Evolutionary conservation across 2,888 invertebrate species (phyloP).

Genomic region (Cryptocheilus praepositus): DNA sequence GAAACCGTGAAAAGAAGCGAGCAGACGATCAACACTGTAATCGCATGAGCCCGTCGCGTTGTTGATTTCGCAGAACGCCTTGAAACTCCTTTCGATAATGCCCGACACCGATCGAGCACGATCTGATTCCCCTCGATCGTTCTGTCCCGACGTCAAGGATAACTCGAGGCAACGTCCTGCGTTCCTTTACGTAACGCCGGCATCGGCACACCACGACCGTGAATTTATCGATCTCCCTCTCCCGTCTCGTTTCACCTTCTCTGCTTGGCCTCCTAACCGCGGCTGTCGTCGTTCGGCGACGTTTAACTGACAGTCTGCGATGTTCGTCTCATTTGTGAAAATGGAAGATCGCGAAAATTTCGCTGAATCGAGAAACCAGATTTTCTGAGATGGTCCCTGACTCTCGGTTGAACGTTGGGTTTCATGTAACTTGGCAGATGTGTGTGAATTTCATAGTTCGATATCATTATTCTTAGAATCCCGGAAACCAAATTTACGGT

Average conservation of each 20-base stretch:
- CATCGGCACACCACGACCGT: constrained; percentile 46
- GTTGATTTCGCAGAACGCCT: neutral
- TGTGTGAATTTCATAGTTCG: too few relatives aligned
- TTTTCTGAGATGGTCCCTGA: too few relatives aligned
- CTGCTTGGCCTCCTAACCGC: constrained; percentile 23
- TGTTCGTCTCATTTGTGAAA: neutral
- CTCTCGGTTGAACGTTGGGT: too few relatives aligned
- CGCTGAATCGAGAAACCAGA: too few relatives aligned
- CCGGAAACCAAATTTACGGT: too few relatives aligned
- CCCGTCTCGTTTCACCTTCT: constrained; percentile 13
- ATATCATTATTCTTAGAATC: too few relatives aligned
- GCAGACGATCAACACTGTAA: neutral
- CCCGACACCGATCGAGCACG: constrained; percentile 11
- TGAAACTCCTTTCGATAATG: neutral
- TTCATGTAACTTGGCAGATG: too few relatives aligned
- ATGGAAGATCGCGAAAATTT: neutral
- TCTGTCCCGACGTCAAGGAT: constrained; percentile 47
- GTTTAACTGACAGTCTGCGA: constrained; percentile 12
- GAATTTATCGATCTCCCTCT: constrained; percentile 58
- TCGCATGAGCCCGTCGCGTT: neutral
- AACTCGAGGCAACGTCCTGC: constrained; percentile 55
- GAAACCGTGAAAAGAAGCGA: too few relatives aligned
- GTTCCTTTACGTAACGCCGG: constrained; percentile 48
- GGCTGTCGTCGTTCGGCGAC: constrained; percentile 1
- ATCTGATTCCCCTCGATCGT: constrained; percentile 11